phyloP scores from a whole-genome alignment of 2,797 vertebrate species.

The Lagorchestes hirsutus region DNA sequence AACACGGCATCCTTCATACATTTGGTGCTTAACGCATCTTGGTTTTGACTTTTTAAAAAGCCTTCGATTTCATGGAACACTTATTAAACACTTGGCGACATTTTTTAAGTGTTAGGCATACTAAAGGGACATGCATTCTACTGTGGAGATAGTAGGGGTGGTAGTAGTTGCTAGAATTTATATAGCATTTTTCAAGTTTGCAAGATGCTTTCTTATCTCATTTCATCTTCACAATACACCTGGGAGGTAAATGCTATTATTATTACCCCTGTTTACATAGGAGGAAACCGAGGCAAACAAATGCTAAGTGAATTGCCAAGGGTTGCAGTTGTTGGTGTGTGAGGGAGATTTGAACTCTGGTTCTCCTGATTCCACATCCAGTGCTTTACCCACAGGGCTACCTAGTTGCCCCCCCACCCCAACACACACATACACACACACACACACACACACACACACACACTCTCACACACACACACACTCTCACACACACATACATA shows the following conservation, averaged over 20 bases:
- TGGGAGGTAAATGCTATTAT: not conserved
- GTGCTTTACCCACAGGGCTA: not conserved
- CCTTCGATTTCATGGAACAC: not conserved
- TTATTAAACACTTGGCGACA: not conserved
- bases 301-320: not conserved
- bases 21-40: slow-evolving; percentile 21
- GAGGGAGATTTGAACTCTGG: not conserved
- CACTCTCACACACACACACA: too few species aligned
- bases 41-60: not conserved
- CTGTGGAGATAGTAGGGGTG: not conserved
- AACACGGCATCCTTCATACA: slow-evolving; percentile 10
- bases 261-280: not conserved
- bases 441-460: too few species aligned
- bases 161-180: not conserved
- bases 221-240: not conserved
- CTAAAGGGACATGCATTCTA: not conserved
- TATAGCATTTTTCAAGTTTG: not conserved
- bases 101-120: not conserved
- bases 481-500: too few species aligned
- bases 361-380: not conserved
- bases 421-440: too few species aligned
- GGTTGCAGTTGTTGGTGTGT: not conserved
- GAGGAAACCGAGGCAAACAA: not conserved
- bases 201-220: not conserved
- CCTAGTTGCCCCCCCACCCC: not conserved